Evolutionary conservation across 2,888 invertebrate species (phyloP), one percentile per base, ranked within the genome.

Genomic region (Nymphalis urticae): DNA sequence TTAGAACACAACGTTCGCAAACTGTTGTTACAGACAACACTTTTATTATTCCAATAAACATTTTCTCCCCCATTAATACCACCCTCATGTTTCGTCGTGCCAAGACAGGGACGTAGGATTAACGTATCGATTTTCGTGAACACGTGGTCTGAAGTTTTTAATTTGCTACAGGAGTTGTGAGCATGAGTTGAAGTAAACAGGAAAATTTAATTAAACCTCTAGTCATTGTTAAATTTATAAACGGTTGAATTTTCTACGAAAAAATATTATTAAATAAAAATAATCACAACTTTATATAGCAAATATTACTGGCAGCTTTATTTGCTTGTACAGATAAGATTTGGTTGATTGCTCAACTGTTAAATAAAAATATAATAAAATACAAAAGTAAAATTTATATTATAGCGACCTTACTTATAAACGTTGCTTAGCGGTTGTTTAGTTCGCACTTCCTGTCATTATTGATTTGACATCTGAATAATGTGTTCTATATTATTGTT

Each of bases 21-120:
- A 58, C 58, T 80, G 81, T 83, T 82, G 82, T 84, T 80, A 77
- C 62, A 81, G 82, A 76, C 77, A 83, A 85, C 84, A 84, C 76
- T 84, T 83, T 84, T 86, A 86, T 85, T 86, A 81, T 83, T 79
- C 77, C 77, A 79, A 82, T 82, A 86, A 86, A 86, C 84, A 84
- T 68, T 73, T 79, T 77, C 75, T 76, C 83, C 85, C 86, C 83
- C 76, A 72, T 75, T 75, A 70, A 72, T 71, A 75, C 75, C 81
- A 81, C 89, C 90, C 88, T 83, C 78, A 68, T 75, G 73, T 68
- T 68, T 58, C 58, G 66, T 60, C 59, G 63, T 48, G 24, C 53
- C 62, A 66, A 71, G 65, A 80, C 74, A 76, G 78, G 83, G 85
- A 85, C 36, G 80, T 80, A 79, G 78, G 86, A 83, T 84, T 82